phyloP scores from a whole-genome alignment of 1,140 invertebrate species.

The Drosophila neocordata region DNA sequence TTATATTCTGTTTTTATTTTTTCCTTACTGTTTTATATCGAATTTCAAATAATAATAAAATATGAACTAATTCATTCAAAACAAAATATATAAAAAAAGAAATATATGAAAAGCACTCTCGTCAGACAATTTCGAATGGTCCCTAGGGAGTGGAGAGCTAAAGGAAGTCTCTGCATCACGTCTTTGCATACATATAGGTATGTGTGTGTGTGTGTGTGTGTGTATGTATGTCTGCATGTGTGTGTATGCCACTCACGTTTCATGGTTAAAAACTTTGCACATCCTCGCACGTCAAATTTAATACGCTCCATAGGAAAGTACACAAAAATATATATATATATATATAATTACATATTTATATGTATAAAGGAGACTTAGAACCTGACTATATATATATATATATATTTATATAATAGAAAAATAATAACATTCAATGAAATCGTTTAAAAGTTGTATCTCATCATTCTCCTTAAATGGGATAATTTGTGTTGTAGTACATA shows the following conservation, averaged over 20 bases:
- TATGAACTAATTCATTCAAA: background rate
- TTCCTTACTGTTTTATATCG: background rate
- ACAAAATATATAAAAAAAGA: background rate
- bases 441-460: background rate
- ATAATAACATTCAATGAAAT: background rate
- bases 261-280: conserved; percentile 60
- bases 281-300: conserved; percentile 57
- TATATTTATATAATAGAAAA: background rate
- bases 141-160: conserved; percentile 42
- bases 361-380: too few relatives aligned
- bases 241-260: conserved; percentile 50
- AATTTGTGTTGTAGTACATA: background rate
- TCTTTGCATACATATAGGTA: conserved; percentile 1
- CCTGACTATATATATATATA: background rate
- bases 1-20: conserved; percentile 25
- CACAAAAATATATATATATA: background rate
- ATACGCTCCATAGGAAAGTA: conserved; percentile 27
- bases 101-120: conserved; percentile 24
- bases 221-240: background rate
- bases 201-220: background rate
- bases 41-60: conserved; percentile 20
- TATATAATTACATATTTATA: background rate
- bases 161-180: conserved; percentile 2
- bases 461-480: background rate
- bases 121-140: conserved; percentile 3